A percentile compares a stretch with the other conserved stretches of the same genome.
These are phyloP conservation scores for Cerastoderma edule DNA, from an alignment of 2,888 invertebrate species.

Conservation along the genomic window DNA sequence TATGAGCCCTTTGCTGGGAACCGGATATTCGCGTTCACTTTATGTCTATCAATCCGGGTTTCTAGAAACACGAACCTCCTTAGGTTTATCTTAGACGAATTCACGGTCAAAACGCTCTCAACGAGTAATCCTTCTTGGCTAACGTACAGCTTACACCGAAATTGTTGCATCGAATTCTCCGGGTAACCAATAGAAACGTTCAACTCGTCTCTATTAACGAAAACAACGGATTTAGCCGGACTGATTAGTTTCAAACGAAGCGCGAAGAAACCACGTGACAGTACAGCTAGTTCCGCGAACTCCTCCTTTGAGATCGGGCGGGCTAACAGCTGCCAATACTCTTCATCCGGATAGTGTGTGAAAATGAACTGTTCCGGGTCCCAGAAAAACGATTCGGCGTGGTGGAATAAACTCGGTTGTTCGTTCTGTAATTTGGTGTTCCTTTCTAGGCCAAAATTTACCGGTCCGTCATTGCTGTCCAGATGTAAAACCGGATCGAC, in stretches of 20 bases:
- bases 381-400: slow-evolving; percentile 38
- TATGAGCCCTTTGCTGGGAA: slow-evolving; percentile 49
- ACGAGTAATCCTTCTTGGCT: slow-evolving; percentile 19
- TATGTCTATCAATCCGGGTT: slow-evolving; percentile 28
- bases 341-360: slow-evolving; percentile 49
- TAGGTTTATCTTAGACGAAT: not conserved
- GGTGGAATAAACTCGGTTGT: slow-evolving; percentile 10
- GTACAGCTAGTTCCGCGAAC: slow-evolving; percentile 39
- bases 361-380: slow-evolving; percentile 57
- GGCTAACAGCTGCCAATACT: slow-evolving; percentile 56
- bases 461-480: not conserved
- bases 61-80: slow-evolving; percentile 49
- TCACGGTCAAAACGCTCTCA: not conserved
- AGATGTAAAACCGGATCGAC: slow-evolving; percentile 43
- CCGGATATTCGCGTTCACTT: slow-evolving; percentile 29
- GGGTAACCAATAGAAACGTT: slow-evolving; percentile 31
- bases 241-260: slow-evolving; percentile 38
- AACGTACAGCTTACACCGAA: slow-evolving; percentile 36
- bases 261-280: slow-evolving; percentile 41
- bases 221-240: slow-evolving; percentile 29
- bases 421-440: not conserved
- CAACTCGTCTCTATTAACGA: slow-evolving; percentile 17
- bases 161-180: slow-evolving; percentile 30
- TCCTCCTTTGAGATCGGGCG: slow-evolving; percentile 41
- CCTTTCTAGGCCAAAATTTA: too few relatives aligned